Conservation (phyloP, 1,140 invertebrate species). For the Tyrophagus putrescentiae region DNA sequence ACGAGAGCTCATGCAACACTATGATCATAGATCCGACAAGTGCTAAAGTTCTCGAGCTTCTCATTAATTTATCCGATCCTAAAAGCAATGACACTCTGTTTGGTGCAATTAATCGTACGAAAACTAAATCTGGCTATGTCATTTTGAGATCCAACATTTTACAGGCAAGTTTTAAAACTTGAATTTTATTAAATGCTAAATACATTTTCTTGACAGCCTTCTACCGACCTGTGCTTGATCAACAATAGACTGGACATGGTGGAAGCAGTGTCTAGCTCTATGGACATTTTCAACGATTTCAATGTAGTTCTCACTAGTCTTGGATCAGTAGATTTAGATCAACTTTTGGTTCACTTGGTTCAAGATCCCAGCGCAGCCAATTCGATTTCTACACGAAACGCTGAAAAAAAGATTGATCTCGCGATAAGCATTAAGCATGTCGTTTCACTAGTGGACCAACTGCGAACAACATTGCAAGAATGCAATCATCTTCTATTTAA, state of each 20-base stretch:
- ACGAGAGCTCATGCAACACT: constrained; percentile 62
- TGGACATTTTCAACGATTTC: constrained; percentile 24
- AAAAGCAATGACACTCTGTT: constrained; percentile 43
- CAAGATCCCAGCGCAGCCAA: constrained; percentile 36
- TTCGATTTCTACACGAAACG: constrained; percentile 43
- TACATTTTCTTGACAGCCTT: constrained; percentile 16
- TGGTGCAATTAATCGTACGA: constrained; percentile 58
- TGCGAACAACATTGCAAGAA: constrained; percentile 44
- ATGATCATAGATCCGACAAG: constrained; percentile 47
- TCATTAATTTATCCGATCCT: constrained; percentile 40
- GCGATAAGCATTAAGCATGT: constrained; percentile 59
- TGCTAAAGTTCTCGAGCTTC: constrained; percentile 54
- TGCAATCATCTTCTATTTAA: constrained; percentile 45
- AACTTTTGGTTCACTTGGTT: constrained; percentile 43
- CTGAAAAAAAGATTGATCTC: constrained; percentile 60
- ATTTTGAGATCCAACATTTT: constrained; percentile 59
- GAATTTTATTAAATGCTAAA: neutral
- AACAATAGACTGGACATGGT: constrained; percentile 51
- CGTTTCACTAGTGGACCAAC: constrained; percentile 50
- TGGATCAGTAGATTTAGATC: constrained; percentile 41
- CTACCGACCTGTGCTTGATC: constrained; percentile 46
- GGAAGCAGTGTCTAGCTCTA: constrained; percentile 37
- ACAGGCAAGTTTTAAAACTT: constrained; percentile 43
- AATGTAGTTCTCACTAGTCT: constrained; percentile 41
- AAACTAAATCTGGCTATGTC: constrained; percentile 56